Evolutionary conservation across 37 sponge, comb jelly and placozoan genomes (phyloP).

Genomic region (Agelas oroides): DNA sequence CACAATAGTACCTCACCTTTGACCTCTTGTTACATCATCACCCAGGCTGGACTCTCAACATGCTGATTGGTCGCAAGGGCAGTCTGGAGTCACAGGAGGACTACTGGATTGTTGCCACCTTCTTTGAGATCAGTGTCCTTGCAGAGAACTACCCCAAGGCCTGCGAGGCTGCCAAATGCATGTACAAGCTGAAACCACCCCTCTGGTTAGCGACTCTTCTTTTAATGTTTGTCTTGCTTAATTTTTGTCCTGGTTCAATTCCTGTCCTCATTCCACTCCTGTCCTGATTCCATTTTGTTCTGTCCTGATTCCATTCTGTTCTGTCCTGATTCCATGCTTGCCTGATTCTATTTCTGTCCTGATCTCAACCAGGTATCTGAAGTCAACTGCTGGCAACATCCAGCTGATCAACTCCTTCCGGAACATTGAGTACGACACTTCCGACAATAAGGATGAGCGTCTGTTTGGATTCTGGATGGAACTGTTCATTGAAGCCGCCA

Average conservation of each 20-base stretch:
- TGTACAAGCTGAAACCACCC: slow-evolving; percentile 86
- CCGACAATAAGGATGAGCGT: slow-evolving; percentile 28
- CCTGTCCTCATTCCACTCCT: background rate
- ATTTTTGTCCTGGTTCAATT: background rate
- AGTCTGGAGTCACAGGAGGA: slow-evolving; percentile 71
- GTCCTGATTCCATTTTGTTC: background rate
- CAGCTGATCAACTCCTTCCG: slow-evolving; percentile 64
- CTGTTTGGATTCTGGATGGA: slow-evolving; percentile 85
- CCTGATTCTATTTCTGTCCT: background rate
- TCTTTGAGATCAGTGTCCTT: slow-evolving; percentile 83
- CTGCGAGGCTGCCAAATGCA: slow-evolving; percentile 73
- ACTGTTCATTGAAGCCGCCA: slow-evolving; percentile 72
- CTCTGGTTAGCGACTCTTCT: slow-evolving; percentile 53
- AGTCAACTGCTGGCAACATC: slow-evolving; percentile 80
- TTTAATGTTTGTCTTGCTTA: background rate
- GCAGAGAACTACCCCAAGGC: slow-evolving; percentile 81
- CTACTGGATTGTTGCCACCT: slow-evolving; percentile 90
- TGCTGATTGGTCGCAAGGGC: slow-evolving; percentile 85
- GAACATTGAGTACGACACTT: slow-evolving; percentile 15
- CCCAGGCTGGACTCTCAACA: slow-evolving; percentile 69
- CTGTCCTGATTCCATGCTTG: background rate
- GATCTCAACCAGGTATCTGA: slow-evolving; percentile 65
- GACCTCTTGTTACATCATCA: background rate
- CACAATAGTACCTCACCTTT: too few relatives aligned
- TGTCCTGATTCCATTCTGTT: background rate